Evolutionary conservation across 2,797 vertebrate genomes (phyloP), one percentile per base, ranked within the genome.

Genomic region (Leuciscus waleckii): DNA sequence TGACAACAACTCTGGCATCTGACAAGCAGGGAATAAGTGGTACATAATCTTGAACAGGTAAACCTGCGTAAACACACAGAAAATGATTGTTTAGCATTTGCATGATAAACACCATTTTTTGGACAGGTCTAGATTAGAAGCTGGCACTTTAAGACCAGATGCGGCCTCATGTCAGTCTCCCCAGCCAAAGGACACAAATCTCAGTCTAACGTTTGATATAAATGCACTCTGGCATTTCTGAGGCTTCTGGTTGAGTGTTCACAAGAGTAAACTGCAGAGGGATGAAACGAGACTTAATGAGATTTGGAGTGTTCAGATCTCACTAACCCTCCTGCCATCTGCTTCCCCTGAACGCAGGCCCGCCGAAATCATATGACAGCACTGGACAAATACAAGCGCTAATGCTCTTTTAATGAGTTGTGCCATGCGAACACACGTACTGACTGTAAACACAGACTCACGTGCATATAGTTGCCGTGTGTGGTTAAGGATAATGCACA

Each of bases 211-310:
- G 56, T 68, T 85, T 88, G 83, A 88, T 88, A 78, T 77, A 85
- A 85, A 88, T 79, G 80, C 63, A 79, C 87, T 85, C 70, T 88
- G 87, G 87, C 87, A 75, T 85, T 85, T 83, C 39, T 1, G 68
- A 79, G 68, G 69, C 82, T 85, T 85, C 37, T 41, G 37, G 26
- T 58, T 61, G 78, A 81, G 77, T 69, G 82, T 80, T 81, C 82
- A 87, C 83, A 78, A 83, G 82, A 83, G 89, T 81, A 81, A 87
- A 86, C 77, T 84, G 67, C 70, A 79, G 54, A 83, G 84, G 85
- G 88, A 89, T 91, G 51, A 91, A 85, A 87, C 78, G 65, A 77
- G 80, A 87, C 85, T 89, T 90, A 89, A 89, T 89, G 81, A 89
- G 74, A 87, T 91, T 83, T 87, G 85, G 88, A 63, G 76, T 83